Conservation (phyloP, 2,113 vertebrate genomes). For the Naja naja region DNA sequence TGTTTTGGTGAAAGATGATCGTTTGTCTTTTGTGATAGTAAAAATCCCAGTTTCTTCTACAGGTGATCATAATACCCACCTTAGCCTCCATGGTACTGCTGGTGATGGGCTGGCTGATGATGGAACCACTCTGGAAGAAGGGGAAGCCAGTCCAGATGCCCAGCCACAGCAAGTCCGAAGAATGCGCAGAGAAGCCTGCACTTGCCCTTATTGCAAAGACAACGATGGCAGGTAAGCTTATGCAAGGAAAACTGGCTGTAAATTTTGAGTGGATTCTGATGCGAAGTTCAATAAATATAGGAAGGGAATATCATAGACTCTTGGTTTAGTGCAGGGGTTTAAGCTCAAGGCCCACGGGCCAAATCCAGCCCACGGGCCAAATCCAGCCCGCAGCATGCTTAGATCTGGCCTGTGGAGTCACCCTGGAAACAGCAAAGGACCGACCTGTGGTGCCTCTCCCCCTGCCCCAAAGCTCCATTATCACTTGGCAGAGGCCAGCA, state of each 20-base stretch:
- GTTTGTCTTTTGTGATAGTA: background rate
- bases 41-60: background rate
- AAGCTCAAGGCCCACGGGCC: too few relatives aligned
- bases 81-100: constrained; percentile 72
- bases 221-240: constrained; percentile 85
- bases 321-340: background rate
- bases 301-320: background rate
- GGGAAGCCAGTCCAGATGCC: constrained; percentile 78
- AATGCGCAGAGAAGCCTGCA: constrained; percentile 89
- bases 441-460: too few relatives aligned
- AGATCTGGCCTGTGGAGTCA: too few relatives aligned
- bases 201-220: constrained; percentile 97
- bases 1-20: background rate
- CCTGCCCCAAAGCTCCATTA: too few relatives aligned
- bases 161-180: constrained; percentile 82
- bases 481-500: too few relatives aligned
- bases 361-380: too few relatives aligned
- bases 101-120: constrained; percentile 84
- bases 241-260: background rate
- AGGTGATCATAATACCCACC: constrained; percentile 81
- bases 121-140: constrained; percentile 77
- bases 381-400: too few relatives aligned
- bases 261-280: background rate
- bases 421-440: too few relatives aligned
- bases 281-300: background rate